Evolutionary conservation across 2,113 vertebrate species (phyloP), one percentile per base, ranked within the genome.

Genomic region (Hystrix brachyura): DNA sequence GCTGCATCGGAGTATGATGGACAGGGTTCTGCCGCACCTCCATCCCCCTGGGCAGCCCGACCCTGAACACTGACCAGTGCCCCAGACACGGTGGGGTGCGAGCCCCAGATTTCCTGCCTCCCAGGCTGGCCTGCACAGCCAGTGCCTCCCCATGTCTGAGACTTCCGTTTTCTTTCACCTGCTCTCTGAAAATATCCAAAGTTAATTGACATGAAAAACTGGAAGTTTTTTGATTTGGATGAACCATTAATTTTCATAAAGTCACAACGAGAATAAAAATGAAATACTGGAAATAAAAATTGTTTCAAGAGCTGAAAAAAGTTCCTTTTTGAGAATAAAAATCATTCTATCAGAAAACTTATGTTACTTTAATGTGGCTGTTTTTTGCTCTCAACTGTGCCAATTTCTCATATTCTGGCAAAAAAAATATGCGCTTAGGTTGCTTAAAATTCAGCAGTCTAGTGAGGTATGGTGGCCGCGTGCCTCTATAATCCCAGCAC

Each of bases 361-460:
- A 43, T 87, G 19, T 87, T 84, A 65, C 81, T 92, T 86, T 60
- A 82, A 78, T 82, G 18, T 78, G 21, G 0, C 19, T 76, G 81
- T 93, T 43, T 86, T 94, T 32, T 69, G 48, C 67, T 86, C 72
- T 87, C 53, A 72, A 87, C 82, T 74, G 71, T 92, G 51, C 15
- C 89, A 94, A 17, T 81, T 94, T 95, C 72, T 96, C 69, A 90
- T 51, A 55, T 93, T 87, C 84, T 96, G 32, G 72, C 43, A 92
- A 83, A 93, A 95, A 90, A 93, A 95, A 90, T 76, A 23, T 29
- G 72, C 72, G 43, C 84, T 67, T 74, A 85, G 65, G 60, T 55
- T 94, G 93, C 59, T 78, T 59, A 90, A 96, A 94, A 84, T 90
- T 87, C 69, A 95, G 38, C 32, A 79, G 55, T 14, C 29, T 55